These are phyloP conservation scores for Coptotermes formosanus DNA, from an alignment of 1,140 invertebrate genomes.

Conservation along the genomic window DNA sequence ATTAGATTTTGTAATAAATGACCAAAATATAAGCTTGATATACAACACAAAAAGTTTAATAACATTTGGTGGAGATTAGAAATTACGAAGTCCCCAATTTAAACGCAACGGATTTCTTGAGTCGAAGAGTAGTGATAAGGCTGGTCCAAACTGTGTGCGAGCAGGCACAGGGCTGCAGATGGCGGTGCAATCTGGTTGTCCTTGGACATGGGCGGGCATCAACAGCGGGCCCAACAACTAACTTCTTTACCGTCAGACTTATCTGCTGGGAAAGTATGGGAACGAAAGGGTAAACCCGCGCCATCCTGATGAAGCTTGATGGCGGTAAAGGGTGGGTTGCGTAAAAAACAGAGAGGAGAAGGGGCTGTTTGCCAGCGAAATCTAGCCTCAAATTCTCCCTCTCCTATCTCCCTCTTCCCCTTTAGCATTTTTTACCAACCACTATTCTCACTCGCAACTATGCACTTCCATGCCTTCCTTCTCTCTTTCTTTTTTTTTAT, in stretches of 20 bases:
- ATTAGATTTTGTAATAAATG: no score
- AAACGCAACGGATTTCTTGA: no score
- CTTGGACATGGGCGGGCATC: constrained; percentile 1
- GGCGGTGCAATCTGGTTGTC: constrained; percentile 7
- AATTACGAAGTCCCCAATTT: no score
- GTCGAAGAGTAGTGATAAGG: no score
- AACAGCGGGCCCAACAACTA: background rate
- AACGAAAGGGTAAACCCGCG: background rate
- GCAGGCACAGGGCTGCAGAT: background rate
- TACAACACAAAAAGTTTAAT: no score
- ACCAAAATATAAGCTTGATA: no score
- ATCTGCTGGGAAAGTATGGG: constrained; percentile 8
- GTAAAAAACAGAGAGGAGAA: background rate
- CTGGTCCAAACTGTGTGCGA: background rate
- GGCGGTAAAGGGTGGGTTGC: background rate
- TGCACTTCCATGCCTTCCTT: background rate
- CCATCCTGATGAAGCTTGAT: background rate
- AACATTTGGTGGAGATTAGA: no score
- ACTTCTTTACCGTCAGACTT: background rate
- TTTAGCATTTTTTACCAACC: constrained; percentile 13
- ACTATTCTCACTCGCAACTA: constrained; percentile 7
- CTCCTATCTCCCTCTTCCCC: background rate
- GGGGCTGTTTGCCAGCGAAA: constrained; percentile 1
- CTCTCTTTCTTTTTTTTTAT: background rate
- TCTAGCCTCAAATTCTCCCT: background rate